Evolutionary conservation across 1,140 invertebrate species (phyloP).

Genomic region (Drosophila willistoni): DNA sequence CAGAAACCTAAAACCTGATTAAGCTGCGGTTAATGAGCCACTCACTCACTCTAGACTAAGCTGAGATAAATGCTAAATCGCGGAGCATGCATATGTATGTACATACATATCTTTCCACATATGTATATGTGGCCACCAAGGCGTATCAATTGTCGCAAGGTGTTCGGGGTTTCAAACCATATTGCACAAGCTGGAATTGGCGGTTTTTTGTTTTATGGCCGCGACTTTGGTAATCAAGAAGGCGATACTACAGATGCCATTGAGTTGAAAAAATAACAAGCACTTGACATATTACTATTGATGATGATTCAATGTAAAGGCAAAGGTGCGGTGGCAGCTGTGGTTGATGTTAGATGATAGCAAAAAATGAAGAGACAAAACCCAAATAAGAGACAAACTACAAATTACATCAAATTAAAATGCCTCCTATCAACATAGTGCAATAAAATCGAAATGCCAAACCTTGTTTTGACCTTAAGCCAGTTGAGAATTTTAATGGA

Average conservation of each 20-base stretch:
- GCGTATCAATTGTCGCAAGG: slow-evolving; percentile 57
- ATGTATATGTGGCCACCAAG: slow-evolving; percentile 26
- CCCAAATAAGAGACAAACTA: too few species aligned
- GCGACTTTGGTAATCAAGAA: slow-evolving; percentile 58
- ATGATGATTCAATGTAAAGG: slow-evolving; percentile 3
- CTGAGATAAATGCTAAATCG: slow-evolving; percentile 7
- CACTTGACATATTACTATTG: slow-evolving; percentile 36
- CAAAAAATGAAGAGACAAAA: too few species aligned
- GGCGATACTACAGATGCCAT: slow-evolving; percentile 21
- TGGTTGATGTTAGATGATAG: too few species aligned
- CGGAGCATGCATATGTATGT: slow-evolving; percentile 17
- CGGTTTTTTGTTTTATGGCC: slow-evolving; percentile 24
- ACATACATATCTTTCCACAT: slow-evolving; percentile 12
- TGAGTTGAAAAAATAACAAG: slow-evolving; percentile 1
- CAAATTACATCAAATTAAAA: too few species aligned
- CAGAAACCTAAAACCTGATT: slow-evolving; percentile 71
- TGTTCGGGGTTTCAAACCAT: slow-evolving; percentile 45
- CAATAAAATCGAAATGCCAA: too few species aligned
- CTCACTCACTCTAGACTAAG: slow-evolving; percentile 19
- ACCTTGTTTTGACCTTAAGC: too few species aligned
- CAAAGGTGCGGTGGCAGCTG: not conserved
- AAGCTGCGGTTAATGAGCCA: slow-evolving; percentile 78
- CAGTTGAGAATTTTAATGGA: too few species aligned
- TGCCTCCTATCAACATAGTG: too few species aligned
- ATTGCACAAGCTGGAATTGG: slow-evolving; percentile 34